phyloP scores from a whole-genome alignment of 2,888 invertebrate species.

The Xestoiulus laeticollis region DNA sequence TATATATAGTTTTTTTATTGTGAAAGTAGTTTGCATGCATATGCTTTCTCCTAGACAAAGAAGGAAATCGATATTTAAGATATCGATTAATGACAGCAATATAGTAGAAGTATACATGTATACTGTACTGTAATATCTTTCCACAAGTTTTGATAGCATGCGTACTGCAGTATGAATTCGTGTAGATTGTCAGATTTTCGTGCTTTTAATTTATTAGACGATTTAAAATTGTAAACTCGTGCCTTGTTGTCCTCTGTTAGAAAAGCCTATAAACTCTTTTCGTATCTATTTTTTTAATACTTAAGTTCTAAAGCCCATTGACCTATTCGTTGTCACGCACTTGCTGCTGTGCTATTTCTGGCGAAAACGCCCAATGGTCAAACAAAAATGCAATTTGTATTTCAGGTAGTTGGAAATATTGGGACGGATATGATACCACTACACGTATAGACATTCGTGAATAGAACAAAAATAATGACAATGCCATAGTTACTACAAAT shows the following conservation, averaged over 20 bases:
- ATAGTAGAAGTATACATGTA: not conserved
- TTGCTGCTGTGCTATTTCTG: not conserved
- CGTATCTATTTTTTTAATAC: not conserved
- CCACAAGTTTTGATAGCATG: not conserved
- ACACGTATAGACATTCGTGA: not conserved
- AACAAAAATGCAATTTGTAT: not conserved
- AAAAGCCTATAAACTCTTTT: not conserved
- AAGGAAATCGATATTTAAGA: constrained; percentile 11
- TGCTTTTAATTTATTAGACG: not conserved
- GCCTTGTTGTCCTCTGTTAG: not conserved
- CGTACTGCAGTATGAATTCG: not conserved
- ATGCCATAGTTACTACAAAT: not conserved
- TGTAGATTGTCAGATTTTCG: not conserved
- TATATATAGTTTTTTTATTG: not conserved
- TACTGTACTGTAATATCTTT: not conserved
- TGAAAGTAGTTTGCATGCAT: not conserved
- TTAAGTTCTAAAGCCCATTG: not conserved
- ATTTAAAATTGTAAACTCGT: not conserved
- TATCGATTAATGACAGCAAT: not conserved
- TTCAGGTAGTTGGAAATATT: not conserved
- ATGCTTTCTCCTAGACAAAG: not conserved
- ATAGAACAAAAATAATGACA: not conserved
- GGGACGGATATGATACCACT: not conserved
- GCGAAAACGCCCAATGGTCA: not conserved
- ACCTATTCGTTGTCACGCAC: not conserved